These are phyloP conservation scores for Drosophila austrosaltans DNA, from an alignment of 2,888 invertebrate species.

Conservation along the genomic window DNA sequence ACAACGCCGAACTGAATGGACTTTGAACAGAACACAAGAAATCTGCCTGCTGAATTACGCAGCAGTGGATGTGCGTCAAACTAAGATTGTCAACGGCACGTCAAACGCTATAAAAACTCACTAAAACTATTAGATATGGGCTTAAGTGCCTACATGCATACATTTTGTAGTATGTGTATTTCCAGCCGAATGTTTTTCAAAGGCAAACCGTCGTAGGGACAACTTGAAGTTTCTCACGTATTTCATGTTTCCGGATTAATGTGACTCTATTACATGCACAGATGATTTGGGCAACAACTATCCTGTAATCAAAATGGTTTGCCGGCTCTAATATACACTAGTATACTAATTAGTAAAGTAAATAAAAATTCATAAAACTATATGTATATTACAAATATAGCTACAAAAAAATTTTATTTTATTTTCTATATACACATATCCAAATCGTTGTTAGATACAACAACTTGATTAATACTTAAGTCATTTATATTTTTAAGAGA, in stretches of 20 bases:
- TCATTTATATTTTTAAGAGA: no score
- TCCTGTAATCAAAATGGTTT: neutral
- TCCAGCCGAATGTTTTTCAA: slow-evolving; percentile 39
- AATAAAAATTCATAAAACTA: neutral
- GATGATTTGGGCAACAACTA: slow-evolving; percentile 8
- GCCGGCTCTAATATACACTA: neutral
- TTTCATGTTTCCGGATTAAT: slow-evolving; percentile 81
- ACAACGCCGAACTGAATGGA: slow-evolving; percentile 41
- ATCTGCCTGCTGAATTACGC: slow-evolving; percentile 37
- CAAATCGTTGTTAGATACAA: neutral
- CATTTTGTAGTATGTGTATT: slow-evolving; percentile 52
- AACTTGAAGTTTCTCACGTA: slow-evolving; percentile 82
- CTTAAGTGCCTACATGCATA: slow-evolving; percentile 66
- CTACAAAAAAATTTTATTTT: no score
- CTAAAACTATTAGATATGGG: slow-evolving; percentile 64
- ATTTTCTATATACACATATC: no score
- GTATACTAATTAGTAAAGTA: neutral
- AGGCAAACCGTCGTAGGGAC: slow-evolving; percentile 39
- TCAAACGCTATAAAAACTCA: slow-evolving; percentile 75
- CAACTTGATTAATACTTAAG: no score
- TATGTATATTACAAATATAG: no score
- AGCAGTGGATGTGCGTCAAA: slow-evolving; percentile 72
- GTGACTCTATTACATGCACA: slow-evolving; percentile 56
- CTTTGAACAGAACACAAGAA: slow-evolving; percentile 34
- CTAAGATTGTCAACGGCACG: slow-evolving; percentile 80